Evolutionary conservation across 2,797 vertebrate genomes (phyloP).

Genomic region (Passerculus sandwichensis): DNA sequence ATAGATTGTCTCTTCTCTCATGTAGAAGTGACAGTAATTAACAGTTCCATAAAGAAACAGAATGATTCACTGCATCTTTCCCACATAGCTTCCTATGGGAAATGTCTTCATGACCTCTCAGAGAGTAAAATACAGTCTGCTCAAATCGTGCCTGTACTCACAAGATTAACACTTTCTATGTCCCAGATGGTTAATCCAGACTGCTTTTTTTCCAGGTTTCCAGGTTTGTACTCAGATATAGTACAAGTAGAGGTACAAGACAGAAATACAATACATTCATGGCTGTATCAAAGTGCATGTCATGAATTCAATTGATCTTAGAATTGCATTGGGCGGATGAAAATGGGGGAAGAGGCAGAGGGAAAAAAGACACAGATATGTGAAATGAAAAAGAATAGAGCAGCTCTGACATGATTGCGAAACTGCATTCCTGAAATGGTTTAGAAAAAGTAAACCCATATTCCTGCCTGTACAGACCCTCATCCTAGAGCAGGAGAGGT

Average conservation of each 20-base stretch:
- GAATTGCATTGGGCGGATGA: neutral
- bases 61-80: neutral
- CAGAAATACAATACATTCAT: neutral
- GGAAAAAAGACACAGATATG: neutral
- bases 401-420: neutral
- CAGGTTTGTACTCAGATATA: neutral
- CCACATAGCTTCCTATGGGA: neutral
- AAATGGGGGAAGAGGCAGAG: accelerated
- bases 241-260: neutral
- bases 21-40: neutral
- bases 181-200: neutral
- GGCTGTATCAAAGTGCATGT: neutral
- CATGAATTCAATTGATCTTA: neutral
- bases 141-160: neutral
- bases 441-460: neutral
- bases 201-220: neutral
- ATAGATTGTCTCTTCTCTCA: neutral
- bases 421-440: neutral
- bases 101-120: neutral
- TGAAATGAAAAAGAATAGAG: neutral
- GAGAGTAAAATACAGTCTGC: neutral
- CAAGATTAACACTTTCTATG: neutral
- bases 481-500: neutral
- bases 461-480: neutral
- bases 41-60: neutral